Conservation (phyloP, 2,797 vertebrate genomes). For the Coendou prehensilis region DNA sequence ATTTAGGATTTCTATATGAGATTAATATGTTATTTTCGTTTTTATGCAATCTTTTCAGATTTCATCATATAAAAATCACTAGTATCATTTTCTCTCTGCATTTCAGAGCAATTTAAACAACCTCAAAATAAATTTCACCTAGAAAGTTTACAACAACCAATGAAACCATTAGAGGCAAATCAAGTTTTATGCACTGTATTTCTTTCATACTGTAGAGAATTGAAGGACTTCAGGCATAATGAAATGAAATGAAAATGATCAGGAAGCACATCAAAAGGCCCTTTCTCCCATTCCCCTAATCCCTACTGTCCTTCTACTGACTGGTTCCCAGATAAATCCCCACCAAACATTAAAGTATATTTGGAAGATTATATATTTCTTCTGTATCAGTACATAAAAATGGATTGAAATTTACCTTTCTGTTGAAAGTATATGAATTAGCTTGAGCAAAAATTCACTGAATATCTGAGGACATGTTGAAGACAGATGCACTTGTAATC, state of each 20-base stretch:
- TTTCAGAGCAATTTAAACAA: slow-evolving; percentile 19
- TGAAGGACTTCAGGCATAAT: neutral
- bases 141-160: neutral
- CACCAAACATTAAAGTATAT: neutral
- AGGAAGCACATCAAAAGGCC: neutral
- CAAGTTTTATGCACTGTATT: neutral
- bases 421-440: slow-evolving; percentile 98
- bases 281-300: neutral
- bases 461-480: slow-evolving; percentile 98
- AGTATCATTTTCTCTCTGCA: neutral
- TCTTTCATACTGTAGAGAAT: neutral
- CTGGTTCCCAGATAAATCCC: neutral
- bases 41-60: neutral
- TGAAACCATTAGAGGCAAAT: neutral
- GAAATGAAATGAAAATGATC: slow-evolving; percentile 43
- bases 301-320: neutral
- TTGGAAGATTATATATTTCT: neutral
- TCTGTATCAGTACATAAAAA: neutral
- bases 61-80: neutral
- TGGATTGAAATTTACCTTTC: slow-evolving; percentile 92
- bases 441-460: slow-evolving; percentile 98
- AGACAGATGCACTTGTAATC: slow-evolving; percentile 98
- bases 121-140: slow-evolving; percentile 27
- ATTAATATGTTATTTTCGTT: neutral
- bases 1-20: neutral